A percentile compares a stretch with the other conserved stretches of the same genome.
These are phyloP conservation scores for Chinchilla lanigera DNA, from an alignment of 2,113 vertebrate species.

Conservation along the genomic window DNA sequence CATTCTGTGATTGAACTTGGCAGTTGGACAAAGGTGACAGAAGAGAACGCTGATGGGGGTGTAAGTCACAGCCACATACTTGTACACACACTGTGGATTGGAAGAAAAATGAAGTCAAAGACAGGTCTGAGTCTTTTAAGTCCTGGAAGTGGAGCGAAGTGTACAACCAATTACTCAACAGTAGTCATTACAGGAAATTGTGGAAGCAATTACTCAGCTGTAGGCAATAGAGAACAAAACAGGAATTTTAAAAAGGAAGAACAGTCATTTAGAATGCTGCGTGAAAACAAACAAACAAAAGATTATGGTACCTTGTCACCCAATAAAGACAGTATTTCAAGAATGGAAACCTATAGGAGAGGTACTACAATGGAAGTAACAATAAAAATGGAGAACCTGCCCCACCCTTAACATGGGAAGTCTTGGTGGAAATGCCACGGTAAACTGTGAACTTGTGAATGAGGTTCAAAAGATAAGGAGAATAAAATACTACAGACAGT, in stretches of 20 bases:
- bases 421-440: neutral
- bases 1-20: neutral
- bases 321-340: neutral
- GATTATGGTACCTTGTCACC: neutral
- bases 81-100: neutral
- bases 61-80: neutral
- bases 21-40: neutral
- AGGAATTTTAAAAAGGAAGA: neutral
- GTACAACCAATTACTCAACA: slow-evolving; percentile 1
- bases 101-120: slow-evolving; percentile 3
- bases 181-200: slow-evolving; percentile 39
- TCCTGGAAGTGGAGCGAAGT: neutral
- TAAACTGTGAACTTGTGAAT: neutral
- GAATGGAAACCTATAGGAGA: neutral
- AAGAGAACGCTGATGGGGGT: neutral
- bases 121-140: neutral
- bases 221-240: neutral
- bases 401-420: too few relatives aligned
- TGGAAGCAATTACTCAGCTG: slow-evolving; percentile 27
- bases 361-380: neutral
- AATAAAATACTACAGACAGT: neutral
- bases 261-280: neutral
- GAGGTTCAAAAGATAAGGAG: neutral
- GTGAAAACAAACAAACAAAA: neutral
- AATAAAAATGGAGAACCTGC: neutral